Conservation (phyloP, 2,888 invertebrate species). For the Diplolepis rosae region DNA sequence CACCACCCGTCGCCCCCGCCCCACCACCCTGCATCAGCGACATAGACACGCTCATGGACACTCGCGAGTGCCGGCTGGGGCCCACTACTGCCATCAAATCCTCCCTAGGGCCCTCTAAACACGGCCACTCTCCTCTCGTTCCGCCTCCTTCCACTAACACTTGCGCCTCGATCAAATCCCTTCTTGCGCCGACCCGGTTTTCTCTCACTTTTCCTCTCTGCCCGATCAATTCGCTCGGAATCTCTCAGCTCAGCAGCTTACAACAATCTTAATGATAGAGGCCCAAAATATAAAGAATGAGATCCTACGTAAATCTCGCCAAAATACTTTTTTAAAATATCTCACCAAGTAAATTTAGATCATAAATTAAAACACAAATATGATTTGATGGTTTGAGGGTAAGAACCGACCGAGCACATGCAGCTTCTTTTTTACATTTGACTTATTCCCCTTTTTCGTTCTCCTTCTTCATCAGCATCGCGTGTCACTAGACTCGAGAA, state of each 20-base stretch:
- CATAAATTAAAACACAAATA: no score
- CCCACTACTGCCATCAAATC: conserved; percentile 87
- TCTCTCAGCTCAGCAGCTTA: conserved; percentile 4
- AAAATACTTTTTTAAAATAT: no score
- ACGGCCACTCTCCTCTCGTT: conserved; percentile 26
- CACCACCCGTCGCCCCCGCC: conserved; percentile 68
- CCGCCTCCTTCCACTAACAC: conserved; percentile 34
- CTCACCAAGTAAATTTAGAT: no score
- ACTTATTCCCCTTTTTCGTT: conserved; percentile 3
- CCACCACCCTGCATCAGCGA: conserved; percentile 75
- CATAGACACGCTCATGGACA: conserved; percentile 92
- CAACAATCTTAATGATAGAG: background rate
- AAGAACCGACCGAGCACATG: no score
- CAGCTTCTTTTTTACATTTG: background rate
- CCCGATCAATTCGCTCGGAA: conserved; percentile 29
- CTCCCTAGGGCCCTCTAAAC: conserved; percentile 42
- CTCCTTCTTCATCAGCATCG: conserved; percentile 8
- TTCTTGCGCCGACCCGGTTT: background rate
- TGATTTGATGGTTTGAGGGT: no score
- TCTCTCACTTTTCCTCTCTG: background rate
- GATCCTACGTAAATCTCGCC: background rate
- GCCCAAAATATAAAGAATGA: background rate
- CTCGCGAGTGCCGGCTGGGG: conserved; percentile 93
- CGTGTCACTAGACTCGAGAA: conserved; percentile 1
- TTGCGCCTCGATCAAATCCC: conserved; percentile 1